A percentile compares a stretch with the other conserved stretches of the same genome.
phyloP scores from a whole-genome alignment of 1,140 invertebrate genomes.

The Calephelis virginiensis region DNA sequence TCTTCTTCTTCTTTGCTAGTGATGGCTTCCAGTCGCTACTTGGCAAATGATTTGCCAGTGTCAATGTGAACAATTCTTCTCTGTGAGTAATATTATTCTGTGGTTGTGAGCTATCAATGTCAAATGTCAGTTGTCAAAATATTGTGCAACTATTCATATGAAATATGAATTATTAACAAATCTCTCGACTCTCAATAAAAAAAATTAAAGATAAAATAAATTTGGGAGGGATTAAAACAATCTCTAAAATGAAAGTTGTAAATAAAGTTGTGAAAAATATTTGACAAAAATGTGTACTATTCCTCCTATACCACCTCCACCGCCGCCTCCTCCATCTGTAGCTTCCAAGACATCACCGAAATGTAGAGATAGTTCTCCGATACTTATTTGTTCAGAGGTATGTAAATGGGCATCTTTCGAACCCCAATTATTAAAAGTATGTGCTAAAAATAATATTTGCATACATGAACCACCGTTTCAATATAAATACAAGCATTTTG shows the following conservation, averaged over 20 bases:
- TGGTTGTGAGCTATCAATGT: too few relatives aligned
- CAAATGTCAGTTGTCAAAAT: too few relatives aligned
- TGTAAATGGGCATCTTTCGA: constrained; percentile 69
- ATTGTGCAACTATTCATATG: neutral
- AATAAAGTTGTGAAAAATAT: neutral
- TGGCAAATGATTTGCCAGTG: too few relatives aligned
- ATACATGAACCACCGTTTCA: constrained; percentile 54
- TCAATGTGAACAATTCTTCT: too few relatives aligned
- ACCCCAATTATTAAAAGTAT: constrained; percentile 69
- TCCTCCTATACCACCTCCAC: constrained; percentile 47
- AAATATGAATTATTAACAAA: too few relatives aligned
- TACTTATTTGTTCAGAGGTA: constrained; percentile 31
- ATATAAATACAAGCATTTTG: constrained; percentile 58
- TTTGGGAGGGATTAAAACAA: constrained; percentile 22
- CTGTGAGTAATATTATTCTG: too few relatives aligned
- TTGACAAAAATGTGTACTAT: constrained; percentile 49
- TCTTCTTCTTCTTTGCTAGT: too few relatives aligned
- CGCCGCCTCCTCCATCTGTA: constrained; percentile 44
- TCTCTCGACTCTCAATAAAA: too few relatives aligned
- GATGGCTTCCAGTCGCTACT: too few relatives aligned
- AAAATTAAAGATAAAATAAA: constrained; percentile 14
- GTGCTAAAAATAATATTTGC: constrained; percentile 69
- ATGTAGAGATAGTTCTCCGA: constrained; percentile 26
- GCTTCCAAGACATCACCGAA: constrained; percentile 20
- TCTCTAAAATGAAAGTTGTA: neutral